Base-by-base conservation (phyloP, 2,113 vertebrate species). In the Perognathus longimembris region DNA sequence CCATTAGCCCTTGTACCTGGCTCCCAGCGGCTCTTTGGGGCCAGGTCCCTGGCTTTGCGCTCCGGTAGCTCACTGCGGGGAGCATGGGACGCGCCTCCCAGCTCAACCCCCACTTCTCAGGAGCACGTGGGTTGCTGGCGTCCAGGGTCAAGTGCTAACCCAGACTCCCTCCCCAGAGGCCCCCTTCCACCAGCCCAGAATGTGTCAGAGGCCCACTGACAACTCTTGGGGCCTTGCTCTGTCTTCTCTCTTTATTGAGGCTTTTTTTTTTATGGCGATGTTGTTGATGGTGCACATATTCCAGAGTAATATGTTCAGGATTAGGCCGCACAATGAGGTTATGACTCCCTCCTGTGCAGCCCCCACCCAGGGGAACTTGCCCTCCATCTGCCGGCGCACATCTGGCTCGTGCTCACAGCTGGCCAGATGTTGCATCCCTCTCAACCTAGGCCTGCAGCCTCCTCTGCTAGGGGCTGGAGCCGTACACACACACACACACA, bases 221-320 rank as follows among this genome's bases (percentile, higher is more conserved):
- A 77, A 57, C 85, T 63, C 88, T 75, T 12, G 2, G 67, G 79
- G 84, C 32, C 24, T 75, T 89, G 15, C 34, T 88, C 84, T 90
- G 94, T 77, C 92, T 85, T 94, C 85, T 88, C 71, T 94, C 83
- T 95, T 92, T 74, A 81, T 67, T 80, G 71, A 63, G 81, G 40
- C 32, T n/a, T 42, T 61, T 85, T 90, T 76, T 93, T 89, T 91
- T 75, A 96, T 89, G 90, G 76, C 54, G 1, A 57, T 89, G 66
- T 92, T 54, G 73, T 89, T 87, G 94, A 93, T 71, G 87, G 87
- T 5, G 38, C 76, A 93, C 86, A 85, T 96, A 89, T 94, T 93
- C 92, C 92, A 93, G 89, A 89, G 95, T 93, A 96, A 95, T 95
- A 95, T 96, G 94, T 96, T 95, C 38, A 75, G 93, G 96, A 96